Evolutionary conservation across 2,113 vertebrate species (phyloP).

Genomic region (Vimba vimba): DNA sequence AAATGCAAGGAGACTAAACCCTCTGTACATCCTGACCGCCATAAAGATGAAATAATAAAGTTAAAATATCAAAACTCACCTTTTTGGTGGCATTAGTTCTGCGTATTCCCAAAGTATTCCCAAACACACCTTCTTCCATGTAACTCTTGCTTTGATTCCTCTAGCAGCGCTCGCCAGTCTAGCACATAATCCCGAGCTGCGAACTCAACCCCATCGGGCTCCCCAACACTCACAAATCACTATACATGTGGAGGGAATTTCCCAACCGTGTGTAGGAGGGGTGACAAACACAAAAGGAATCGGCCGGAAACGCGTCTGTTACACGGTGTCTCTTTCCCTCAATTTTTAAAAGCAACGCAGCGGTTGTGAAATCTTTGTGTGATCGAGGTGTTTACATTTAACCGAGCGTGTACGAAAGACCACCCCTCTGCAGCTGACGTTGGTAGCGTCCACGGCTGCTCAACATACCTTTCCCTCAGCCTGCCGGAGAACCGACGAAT

Average conservation of each 20-base stretch:
- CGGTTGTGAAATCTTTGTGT: background rate
- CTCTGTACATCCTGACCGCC: background rate
- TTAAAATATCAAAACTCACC: constrained; percentile 38
- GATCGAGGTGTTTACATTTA: background rate
- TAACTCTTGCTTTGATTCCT: constrained; percentile 14
- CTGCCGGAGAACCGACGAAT: constrained; percentile 50
- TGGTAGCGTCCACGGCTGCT: constrained; percentile 77
- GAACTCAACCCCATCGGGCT: constrained; percentile 55
- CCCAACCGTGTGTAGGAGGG: constrained; percentile 32
- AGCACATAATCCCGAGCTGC: constrained; percentile 42
- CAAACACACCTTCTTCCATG: background rate
- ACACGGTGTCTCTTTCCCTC: constrained; percentile 13
- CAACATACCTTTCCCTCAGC: constrained; percentile 72
- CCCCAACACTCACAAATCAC: constrained; percentile 50
- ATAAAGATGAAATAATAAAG: background rate
- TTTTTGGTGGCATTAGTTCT: background rate
- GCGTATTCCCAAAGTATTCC: constrained; percentile 40
- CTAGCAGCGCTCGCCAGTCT: background rate
- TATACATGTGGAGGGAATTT: constrained; percentile 69
- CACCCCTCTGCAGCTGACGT: constrained; percentile 43
- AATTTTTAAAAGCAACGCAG: background rate
- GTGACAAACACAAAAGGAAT: constrained; percentile 18
- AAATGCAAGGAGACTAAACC: background rate
- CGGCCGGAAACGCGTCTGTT: constrained; percentile 5
- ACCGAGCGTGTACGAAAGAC: background rate